These are phyloP conservation scores for Solea solea DNA, from an alignment of 2,113 vertebrate species.

Conservation along the genomic window DNA sequence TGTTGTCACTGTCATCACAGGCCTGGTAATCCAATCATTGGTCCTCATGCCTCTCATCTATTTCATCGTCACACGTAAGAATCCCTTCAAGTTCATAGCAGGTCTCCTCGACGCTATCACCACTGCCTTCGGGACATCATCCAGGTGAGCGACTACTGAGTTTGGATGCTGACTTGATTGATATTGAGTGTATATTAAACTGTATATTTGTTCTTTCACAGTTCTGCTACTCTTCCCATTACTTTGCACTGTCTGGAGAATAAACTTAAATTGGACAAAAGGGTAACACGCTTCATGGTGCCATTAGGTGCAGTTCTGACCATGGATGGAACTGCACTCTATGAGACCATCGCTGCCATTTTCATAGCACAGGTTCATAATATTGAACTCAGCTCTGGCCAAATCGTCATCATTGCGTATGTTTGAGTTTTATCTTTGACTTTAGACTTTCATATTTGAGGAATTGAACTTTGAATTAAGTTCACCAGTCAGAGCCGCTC, in stretches of 20 bases:
- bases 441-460: too few relatives aligned
- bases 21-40: constrained; percentile 87
- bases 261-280: constrained; percentile 88
- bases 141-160: constrained; percentile 79
- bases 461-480: too few relatives aligned
- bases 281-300: constrained; percentile 87
- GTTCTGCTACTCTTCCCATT: constrained; percentile 89
- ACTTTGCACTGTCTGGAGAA: constrained; percentile 90
- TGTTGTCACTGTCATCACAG: constrained; percentile 85
- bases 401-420: constrained; percentile 91
- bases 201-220: constrained; percentile 36
- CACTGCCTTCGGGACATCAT: constrained; percentile 90
- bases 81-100: constrained; percentile 87
- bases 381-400: constrained; percentile 88
- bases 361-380: constrained; percentile 93
- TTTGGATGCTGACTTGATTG: too few relatives aligned
- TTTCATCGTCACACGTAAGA: constrained; percentile 85
- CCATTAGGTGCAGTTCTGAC: constrained; percentile 89
- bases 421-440: constrained; percentile 45
- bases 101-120: constrained; percentile 89
- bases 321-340: constrained; percentile 91
- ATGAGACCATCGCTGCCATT: constrained; percentile 90
- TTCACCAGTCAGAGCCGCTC: too few relatives aligned
- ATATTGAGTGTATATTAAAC: not conserved
- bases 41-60: constrained; percentile 88